Base-by-base conservation (phyloP, 2,113 vertebrate genomes). In the Arizona elegans region DNA sequence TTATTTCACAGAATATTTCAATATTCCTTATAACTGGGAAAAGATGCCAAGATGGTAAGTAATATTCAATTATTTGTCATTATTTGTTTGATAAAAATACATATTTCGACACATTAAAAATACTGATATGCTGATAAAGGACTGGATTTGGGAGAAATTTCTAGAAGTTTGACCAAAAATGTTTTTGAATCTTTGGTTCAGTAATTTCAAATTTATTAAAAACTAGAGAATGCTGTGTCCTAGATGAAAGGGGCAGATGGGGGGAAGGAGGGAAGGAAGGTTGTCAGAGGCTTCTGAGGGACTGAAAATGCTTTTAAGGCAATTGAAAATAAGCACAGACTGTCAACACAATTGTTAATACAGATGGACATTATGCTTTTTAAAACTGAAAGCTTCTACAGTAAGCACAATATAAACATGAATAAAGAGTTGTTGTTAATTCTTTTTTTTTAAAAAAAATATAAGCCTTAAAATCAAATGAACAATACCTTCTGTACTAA, bases 1-100 rank as follows among this genome's bases (percentile, higher is more conserved):
- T 86, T 98, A 99, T 97, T 99, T 99, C 96, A 99, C 99, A 1
- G 99, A 99, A 38, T 99, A 95, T 95, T 99, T 99, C 95, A 97
- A 90, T 97, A 99, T 99, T 95, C 99, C 99, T 0, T 99, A 99
- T 92, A 98, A 98, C 62, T 99, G 99, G 99, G 98, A 99, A 94
- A 97, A 97, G 56, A 99, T 99, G 99, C 99, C 99, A 0, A 98
- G 98, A 97, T 99, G 99, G 99, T 99, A 96, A 93, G 97, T 96
- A 86, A 56, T 56, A 53, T 29, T 12, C 87, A 52, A 10, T 5
- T 26, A 1, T 62, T 93, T 65, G 29, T 1, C 0, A 10, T 89
- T 2, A 2, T 38, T 58, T 90, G 23, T 81, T 70, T 38, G 3
- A 24, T 91, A 38, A 81, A 90, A 89, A 89, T 58, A 26, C 5